Evolutionary conservation across 2,888 invertebrate species (phyloP).

Genomic region (Sinohyriopsis cumingii): DNA sequence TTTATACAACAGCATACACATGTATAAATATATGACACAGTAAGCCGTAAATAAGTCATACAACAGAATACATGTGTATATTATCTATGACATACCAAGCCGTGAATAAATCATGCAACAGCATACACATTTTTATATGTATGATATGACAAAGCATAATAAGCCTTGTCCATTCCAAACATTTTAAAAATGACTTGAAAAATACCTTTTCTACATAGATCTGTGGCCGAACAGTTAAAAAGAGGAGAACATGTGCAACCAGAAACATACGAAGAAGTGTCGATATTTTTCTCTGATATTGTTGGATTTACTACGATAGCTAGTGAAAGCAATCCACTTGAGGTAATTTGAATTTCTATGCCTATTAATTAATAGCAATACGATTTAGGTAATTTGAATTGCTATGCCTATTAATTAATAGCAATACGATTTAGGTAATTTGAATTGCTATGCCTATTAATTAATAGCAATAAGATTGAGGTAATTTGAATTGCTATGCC

Average conservation of each 20-base stretch:
- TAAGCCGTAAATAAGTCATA: no score
- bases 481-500: constrained; percentile 14
- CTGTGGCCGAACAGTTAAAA: constrained; percentile 67
- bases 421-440: constrained; percentile 57
- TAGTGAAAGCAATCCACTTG: constrained; percentile 59
- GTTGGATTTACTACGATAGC: constrained; percentile 68
- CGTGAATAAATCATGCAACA: no score
- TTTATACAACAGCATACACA: no score
- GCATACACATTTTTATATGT: no score
- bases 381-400: constrained; percentile 29
- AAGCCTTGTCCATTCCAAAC: not conserved
- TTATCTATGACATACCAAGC: no score
- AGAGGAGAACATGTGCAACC: constrained; percentile 61
- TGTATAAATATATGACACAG: no score
- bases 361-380: no score
- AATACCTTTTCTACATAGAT: constrained; percentile 34
- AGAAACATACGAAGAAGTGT: constrained; percentile 61
- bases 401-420: constrained; percentile 9
- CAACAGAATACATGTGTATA: no score
- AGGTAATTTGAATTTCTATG: constrained; percentile 29
- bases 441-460: no score
- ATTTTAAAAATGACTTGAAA: no score
- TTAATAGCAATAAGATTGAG: constrained; percentile 28
- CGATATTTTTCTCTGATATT: constrained; percentile 69
- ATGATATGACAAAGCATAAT: no score